A percentile compares a stretch with the other conserved stretches of the same genome.
Evolutionary conservation across 1,140 invertebrate species (phyloP).

Genomic region (Drosophila melanogaster): DNA sequence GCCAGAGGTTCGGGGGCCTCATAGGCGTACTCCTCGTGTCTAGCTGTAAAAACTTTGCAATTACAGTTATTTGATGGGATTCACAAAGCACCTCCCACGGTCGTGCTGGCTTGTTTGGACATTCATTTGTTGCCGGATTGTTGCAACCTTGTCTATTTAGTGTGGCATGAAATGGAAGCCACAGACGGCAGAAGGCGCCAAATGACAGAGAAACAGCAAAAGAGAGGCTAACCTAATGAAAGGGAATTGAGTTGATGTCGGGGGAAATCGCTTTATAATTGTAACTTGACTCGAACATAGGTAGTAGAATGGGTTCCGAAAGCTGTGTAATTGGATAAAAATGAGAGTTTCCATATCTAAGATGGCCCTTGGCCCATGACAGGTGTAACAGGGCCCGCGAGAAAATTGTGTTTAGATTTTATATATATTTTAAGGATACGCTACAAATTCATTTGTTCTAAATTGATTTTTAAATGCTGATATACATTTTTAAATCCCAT

Average conservation of each 20-base stretch:
- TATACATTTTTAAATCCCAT: background rate
- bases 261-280: conserved; percentile 2
- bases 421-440: background rate
- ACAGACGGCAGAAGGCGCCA: conserved; percentile 28
- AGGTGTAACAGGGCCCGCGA: background rate
- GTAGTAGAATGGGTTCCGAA: background rate
- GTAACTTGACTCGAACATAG: background rate
- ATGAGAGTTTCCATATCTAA: background rate
- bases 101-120: conserved; percentile 63
- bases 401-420: too few species aligned
- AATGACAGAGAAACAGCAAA: conserved; percentile 37
- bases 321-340: background rate
- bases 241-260: conserved; percentile 35
- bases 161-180: conserved; percentile 32
- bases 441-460: too few species aligned
- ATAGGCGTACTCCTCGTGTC: conserved; percentile 60
- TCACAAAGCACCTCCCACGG: conserved; percentile 52
- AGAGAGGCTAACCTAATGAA: conserved; percentile 52
- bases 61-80: conserved; percentile 83
- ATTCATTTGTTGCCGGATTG: conserved; percentile 71
- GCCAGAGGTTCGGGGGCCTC: background rate
- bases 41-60: conserved; percentile 79
- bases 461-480: background rate
- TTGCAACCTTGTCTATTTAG: conserved; percentile 65
- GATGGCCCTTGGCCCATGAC: conserved; percentile 12